Base-by-base conservation (phyloP, 2,888 invertebrate species). In the Graphium colonna region DNA sequence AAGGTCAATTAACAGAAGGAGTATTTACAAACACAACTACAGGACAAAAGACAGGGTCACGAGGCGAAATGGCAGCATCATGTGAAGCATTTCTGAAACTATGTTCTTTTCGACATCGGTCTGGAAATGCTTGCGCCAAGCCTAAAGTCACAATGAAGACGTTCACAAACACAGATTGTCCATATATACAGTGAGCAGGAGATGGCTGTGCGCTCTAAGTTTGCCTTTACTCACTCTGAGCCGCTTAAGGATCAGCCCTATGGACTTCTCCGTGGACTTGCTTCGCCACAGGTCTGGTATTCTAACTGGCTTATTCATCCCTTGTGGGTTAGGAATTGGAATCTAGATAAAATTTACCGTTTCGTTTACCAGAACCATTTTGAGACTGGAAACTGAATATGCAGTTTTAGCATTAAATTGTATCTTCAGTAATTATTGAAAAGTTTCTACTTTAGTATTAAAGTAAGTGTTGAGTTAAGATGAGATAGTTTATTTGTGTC, bases 201-300 rank as follows among this genome's bases (percentile, higher is more conserved):
- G 64, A 68, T 61, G 67, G 26, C 31, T 38, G 44, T 57, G 56
- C 40, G 15, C 2, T 31, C 44, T 40, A 38, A 18, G 63, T 61
- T 60, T 63, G 63, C 62, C 50, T 52, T 63, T 72, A 86, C 88
- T 88, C 79, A 86, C 88, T 75, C 78, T 77, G 39, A 88, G 72
- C 42, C 77, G 71, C 67, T 85, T 87, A 63, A 88, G 79, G 53
- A 84, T 75, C 60, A 69, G 61, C 58, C 87, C 87, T 74, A 88
- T 64, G 43, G 82, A 75, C 79, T 85, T 88, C 69, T 84, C 85
- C 65, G 78, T 68, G 55, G 83, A 78, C 64, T 84, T 84, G 75
- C 72, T 79, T 51, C 83, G 81, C 88, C 85, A 88, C 59, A 88
- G 67, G 52, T 85, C 84, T 68, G 88, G 86, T 63, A 88, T 72